Base-by-base conservation (phyloP, 2,888 invertebrate genomes). In the Phymatocera aterrima region DNA sequence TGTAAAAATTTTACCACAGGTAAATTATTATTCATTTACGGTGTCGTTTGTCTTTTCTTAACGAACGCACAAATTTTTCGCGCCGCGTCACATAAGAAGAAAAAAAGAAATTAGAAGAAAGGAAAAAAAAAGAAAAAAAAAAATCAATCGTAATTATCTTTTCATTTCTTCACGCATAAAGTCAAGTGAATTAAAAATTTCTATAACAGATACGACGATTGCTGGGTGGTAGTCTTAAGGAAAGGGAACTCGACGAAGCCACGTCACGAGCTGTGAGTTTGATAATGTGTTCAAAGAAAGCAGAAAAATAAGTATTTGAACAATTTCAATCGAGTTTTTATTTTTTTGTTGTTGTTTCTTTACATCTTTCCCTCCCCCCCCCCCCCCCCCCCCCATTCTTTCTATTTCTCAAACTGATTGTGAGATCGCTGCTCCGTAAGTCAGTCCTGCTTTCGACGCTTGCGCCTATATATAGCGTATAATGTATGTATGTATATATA, bases 201-300 rank as follows among this genome's bases (percentile, higher is more conserved):
- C 85, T 85, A 84, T n/a, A n/a, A n/a, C 93, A 94, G 95, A 95
- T 95, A 90, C 94, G 94, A 88, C 93, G 93, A 87, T 93, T 96
- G 90, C 93, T 96, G 91, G 95, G 95, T 85, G 95, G 95, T 87
- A 92, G 93, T 60, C 89, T 94, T 87, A 93, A 93, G 91, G 91
- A 93, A 85, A 92, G 93, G 83, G 93, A 95, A 90, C 92, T 94
- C 92, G 95, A 96, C 90, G 92, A 92, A 82, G 92, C 92, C 86
- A 94, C 94, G 84, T 92, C 93, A 88, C 92, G 92, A 91, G 93
- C 94, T 91, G 95, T 95, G 94, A 95, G 95, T 94, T 91, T 86
- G 79, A 78, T n/a, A 68, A 68, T 24, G 15, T 43, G 15, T 24
- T 40, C 46, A 46, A 64, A 64, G 21, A 64, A 51, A 60, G 6